Base-by-base conservation (phyloP, 2,888 invertebrate genomes). In the Rhorus exstirpatorius region DNA sequence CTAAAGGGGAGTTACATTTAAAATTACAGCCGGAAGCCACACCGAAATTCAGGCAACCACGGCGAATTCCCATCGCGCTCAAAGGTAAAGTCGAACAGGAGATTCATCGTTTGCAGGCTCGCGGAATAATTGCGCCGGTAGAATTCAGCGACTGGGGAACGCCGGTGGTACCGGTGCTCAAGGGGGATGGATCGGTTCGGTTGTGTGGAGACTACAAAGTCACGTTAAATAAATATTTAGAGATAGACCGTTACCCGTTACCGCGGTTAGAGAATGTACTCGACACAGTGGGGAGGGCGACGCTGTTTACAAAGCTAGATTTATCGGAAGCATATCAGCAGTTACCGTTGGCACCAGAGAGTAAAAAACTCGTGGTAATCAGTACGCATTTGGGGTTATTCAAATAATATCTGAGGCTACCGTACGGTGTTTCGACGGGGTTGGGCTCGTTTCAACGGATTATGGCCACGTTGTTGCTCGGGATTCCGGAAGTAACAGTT, bases 341-440 rank as follows among this genome's bases (percentile, higher is more conserved):
- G n/a, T n/a, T n/a, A n/a, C n/a, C n/a, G n/a, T n/a, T 92, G 91
- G 81, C 88, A 89, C 75, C 91, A 41, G 82, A 87, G 71, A 85
- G 90, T 1, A 86, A 89, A 24, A 83, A 88, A 41, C 14, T 70
- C 2, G 68, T 70, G 0, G 55, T 55, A 1, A 44, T 70, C 2
- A 70, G 68, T 3, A 70, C n/a, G n/a, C n/a, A n/a, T n/a, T n/a
- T n/a, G n/a, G n/a, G n/a, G n/a, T n/a, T n/a, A n/a, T n/a, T n/a
- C 68, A 24, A 41, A 55, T 70, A 55, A 24, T 17, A 55, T 8
- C 41, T n/a, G n/a, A n/a, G 53, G 0, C 24, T 70, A 1, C 68
- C 53, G 0, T 70, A 55, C 14, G 55, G 55, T 7, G 68, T 70
- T 8, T 41, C 68, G 3, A 19, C 49, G 8, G 19, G 49, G 8